A percentile compares a stretch with the other conserved stretches of the same genome.
Conservation (phyloP, 2,113 vertebrate genomes). For the Stictonetta naevosa region DNA sequence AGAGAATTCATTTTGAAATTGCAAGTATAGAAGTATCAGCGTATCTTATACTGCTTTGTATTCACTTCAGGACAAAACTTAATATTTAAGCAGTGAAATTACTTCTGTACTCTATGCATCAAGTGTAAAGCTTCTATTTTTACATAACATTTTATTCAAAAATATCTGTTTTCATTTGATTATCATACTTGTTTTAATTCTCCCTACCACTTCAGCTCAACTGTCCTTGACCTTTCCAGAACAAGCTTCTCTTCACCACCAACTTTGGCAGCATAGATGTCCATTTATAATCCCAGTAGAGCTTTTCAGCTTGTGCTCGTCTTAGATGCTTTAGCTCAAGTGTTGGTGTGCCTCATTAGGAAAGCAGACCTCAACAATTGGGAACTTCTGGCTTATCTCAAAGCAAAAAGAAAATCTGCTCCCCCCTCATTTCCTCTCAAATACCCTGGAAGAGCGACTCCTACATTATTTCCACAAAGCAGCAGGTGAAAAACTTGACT, state of each 20-base stretch:
- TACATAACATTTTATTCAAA: not conserved
- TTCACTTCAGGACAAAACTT: not conserved
- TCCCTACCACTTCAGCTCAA: not conserved
- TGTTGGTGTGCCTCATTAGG: not conserved
- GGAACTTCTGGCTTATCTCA: not conserved
- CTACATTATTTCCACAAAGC: not conserved
- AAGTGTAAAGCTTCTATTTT: not conserved
- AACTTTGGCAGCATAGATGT: not conserved
- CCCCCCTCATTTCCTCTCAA: conserved; percentile 19
- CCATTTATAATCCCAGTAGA: not conserved
- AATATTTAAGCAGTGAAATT: not conserved
- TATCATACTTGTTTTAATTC: not conserved
- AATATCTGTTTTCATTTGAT: not conserved
- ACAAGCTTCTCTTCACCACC: not conserved
- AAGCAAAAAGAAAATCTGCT: not conserved
- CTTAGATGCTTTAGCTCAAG: not conserved
- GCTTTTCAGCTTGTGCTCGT: not conserved
- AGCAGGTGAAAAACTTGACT: conserved; percentile 42
- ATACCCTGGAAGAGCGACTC: not conserved
- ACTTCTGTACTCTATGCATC: not conserved
- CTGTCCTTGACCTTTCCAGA: not conserved
- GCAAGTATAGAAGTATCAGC: not conserved
- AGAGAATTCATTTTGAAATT: not conserved
- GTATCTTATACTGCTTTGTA: not conserved
- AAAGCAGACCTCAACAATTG: not conserved